phyloP scores from a whole-genome alignment of 2,797 vertebrate genomes.

The Aselliscus stoliczkanus region DNA sequence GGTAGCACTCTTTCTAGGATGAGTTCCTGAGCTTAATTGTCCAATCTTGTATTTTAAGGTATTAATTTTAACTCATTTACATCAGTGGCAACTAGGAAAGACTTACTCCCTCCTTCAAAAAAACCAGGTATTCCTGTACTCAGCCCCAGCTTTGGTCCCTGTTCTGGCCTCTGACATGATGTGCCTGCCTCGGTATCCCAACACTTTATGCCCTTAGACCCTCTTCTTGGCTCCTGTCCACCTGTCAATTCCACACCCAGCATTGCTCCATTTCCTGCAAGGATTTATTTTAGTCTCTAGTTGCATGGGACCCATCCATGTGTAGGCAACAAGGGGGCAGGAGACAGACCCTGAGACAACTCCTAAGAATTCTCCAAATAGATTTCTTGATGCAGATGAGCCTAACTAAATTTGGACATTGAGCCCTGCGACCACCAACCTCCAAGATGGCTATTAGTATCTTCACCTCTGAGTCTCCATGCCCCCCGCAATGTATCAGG shows the following conservation, averaged over 20 bases:
- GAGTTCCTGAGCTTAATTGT: no score
- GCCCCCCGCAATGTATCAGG: neutral
- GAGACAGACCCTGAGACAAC: neutral
- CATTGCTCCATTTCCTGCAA: neutral
- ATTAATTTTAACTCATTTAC: neutral
- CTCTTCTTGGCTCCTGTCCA: neutral
- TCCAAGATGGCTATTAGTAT: no score
- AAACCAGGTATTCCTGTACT: neutral
- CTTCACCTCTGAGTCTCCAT: neutral
- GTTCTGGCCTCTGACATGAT: accelerated
- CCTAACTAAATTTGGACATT: neutral
- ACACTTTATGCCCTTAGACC: neutral
- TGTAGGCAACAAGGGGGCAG: neutral
- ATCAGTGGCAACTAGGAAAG: neutral
- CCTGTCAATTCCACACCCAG: neutral
- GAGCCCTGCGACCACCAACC: neutral
- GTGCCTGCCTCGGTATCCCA: neutral
- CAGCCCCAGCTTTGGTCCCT: neutral
- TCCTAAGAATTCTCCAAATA: neutral
- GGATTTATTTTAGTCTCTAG: neutral
- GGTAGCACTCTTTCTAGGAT: no score
- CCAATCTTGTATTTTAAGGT: neutral
- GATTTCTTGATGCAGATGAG: neutral
- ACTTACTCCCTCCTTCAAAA: neutral
- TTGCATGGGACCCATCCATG: neutral